A percentile compares a stretch with the other conserved stretches of the same genome.
Conservation (phyloP, 2,888 invertebrate genomes). For the Dynastes grantii region DNA sequence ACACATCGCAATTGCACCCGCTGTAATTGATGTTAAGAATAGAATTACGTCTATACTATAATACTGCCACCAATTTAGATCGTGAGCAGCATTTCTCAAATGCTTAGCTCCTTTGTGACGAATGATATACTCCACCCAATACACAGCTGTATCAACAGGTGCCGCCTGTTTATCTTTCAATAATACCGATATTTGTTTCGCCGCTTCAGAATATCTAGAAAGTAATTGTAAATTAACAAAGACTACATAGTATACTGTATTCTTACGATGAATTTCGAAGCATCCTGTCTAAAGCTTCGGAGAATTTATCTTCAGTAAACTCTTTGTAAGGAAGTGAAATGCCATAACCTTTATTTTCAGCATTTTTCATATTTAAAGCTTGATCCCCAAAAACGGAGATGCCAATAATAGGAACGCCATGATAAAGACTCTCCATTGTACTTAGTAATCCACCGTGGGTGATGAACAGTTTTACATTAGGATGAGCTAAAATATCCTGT, state of each 20-base stretch:
- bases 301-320: constrained; percentile 53
- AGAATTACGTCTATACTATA: constrained; percentile 60
- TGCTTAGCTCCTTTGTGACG: constrained; percentile 63
- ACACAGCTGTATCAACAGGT: constrained; percentile 61
- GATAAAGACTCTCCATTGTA: constrained; percentile 56
- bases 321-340: constrained; percentile 52
- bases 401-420: constrained; percentile 56
- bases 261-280: constrained; percentile 54
- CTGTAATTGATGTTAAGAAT: constrained; percentile 32
- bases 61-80: constrained; percentile 61
- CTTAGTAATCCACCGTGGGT: constrained; percentile 59
- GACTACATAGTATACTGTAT: neutral
- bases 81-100: constrained; percentile 59
- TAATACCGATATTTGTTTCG: constrained; percentile 58
- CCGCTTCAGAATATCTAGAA: constrained; percentile 52
- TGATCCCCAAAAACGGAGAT: constrained; percentile 59
- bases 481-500: constrained; percentile 61
- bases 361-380: constrained; percentile 52
- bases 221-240: neutral
- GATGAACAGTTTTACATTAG: constrained; percentile 58
- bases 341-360: constrained; percentile 54
- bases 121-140: constrained; percentile 64
- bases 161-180: constrained; percentile 62
- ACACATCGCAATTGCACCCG: neutral
- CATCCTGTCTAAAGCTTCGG: constrained; percentile 53